Base-by-base conservation (phyloP, 2,888 invertebrate genomes). In the Pachliopta kotzebuea region DNA sequence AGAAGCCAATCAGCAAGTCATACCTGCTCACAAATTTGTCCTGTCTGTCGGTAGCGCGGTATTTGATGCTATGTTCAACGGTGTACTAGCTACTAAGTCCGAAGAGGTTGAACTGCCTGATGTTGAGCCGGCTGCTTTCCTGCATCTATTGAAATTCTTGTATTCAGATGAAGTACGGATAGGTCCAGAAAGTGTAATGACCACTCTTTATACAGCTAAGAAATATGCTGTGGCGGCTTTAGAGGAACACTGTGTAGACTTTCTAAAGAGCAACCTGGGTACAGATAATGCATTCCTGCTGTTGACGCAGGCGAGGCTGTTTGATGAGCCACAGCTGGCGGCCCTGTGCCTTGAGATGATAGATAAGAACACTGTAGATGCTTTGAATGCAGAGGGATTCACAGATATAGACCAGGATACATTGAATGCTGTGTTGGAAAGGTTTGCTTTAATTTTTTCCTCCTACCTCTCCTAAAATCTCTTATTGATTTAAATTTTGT, bases 61-160 rank as follows among this genome's bases (percentile, higher is more conserved):
- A 2, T 97, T 97, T 79, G 96, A 97, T 82, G 96, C 96, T 9
- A 95, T 97, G 95, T 97, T 97, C 76, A 96, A 96, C 77, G 96
- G 96, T 37, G 94, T 94, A 0, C 83, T 95, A 74, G 94, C 95
- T 0, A 94, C 94, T 0, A 92, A 93, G 66, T 93, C 94, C 58
- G 93, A 94, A 65, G 95, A 96, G 73, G 94, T 97, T 60, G 96
- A 96, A 77, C 87, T 97, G 59, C 96, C 96, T 0, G 97, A 97
- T 81, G 96, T 97, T 0, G 97, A 97, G 76, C 96, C 96, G 0
- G 94, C 95, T 9, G 96, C 96, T 0, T 97, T 97, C 79, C 83
- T 96, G 54, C 95, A 96, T 68, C 91, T 97, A 61, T 88, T 97
- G 52, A 93, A 92, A 80, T 95, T 94, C 83, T 86, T 95, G 62